These are phyloP conservation scores for Tinea trinotella DNA, from an alignment of 2,888 invertebrate species.

Conservation along the genomic window DNA sequence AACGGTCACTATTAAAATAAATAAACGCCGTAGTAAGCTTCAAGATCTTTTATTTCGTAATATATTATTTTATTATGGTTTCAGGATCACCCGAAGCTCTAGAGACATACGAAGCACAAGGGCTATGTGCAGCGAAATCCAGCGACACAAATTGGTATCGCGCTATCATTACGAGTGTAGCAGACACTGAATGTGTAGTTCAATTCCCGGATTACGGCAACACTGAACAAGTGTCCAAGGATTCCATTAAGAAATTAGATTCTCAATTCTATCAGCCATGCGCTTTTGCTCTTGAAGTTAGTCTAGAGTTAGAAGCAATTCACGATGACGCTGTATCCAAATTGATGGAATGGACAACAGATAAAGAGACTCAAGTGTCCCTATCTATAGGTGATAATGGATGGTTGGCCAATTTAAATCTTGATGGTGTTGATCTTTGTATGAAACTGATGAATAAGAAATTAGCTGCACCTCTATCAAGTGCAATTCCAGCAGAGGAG, in stretches of 20 bases:
- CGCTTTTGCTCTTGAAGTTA: conserved; percentile 46
- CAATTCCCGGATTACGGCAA: conserved; percentile 82
- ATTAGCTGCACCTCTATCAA: conserved; percentile 41
- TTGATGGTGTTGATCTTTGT: conserved; percentile 64
- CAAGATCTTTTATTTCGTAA: background rate
- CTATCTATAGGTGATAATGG: conserved; percentile 65
- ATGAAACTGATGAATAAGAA: conserved; percentile 59
- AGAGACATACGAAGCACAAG: conserved; percentile 57
- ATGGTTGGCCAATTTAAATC: conserved; percentile 70
- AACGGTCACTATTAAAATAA: no score
- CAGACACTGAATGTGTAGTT: conserved; percentile 59
- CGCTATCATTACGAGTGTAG: conserved; percentile 62
- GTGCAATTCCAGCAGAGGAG: background rate
- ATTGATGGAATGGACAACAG: conserved; percentile 52
- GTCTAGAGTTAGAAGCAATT: conserved; percentile 50
- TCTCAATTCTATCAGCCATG: conserved; percentile 57
- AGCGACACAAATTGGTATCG: conserved; percentile 81
- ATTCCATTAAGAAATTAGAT: conserved; percentile 60
- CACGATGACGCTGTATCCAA: conserved; percentile 47
- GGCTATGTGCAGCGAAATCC: conserved; percentile 75
- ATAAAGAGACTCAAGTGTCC: conserved; percentile 67
- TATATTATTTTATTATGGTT: conserved; percentile 21
- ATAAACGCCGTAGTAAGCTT: no score
- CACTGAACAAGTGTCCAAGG: conserved; percentile 65
- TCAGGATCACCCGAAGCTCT: conserved; percentile 51